Evolutionary conservation across 2,888 invertebrate species (phyloP), one percentile per base, ranked within the genome.

Genomic region (Eupithecia pulchellata): DNA sequence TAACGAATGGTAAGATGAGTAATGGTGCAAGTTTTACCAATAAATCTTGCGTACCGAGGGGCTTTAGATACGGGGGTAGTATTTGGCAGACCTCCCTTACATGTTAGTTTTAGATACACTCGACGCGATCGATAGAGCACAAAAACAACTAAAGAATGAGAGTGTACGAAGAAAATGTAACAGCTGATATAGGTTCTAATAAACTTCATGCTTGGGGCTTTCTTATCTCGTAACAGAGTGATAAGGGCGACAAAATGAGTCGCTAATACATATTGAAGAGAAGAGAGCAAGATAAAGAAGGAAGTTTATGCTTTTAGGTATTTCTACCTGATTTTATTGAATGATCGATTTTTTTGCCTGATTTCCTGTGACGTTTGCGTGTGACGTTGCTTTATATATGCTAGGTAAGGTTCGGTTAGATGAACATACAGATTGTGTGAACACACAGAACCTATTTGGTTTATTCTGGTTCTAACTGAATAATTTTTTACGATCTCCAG

Each of bases 1-100:
- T 92, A 92, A 92, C 93, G 93, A 93, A 93, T 93, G 93, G 88
- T 91, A 86, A 89, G 90, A 93, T 93, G 93, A 94, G 87, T 91
- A 91, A 94, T 92, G 93, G 92, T 81, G 81, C 82, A 93, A 94
- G 88, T 93, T 94, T 91, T 81, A 83, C 85, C 89, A 81, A 93
- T 94, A 94, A 94, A 93, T 94, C 93, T 92, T 84, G 86, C 84
- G 89, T 86, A 87, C 87, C 85, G 87, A 88, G 87, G 86, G 89
- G 88, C 86, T 88, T 84, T 85, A 84, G 85, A 86, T 81, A 82
- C 80, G 79, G 83, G 88, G 87, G 88, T 86, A 84, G 86, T 89
- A 89, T 89, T 91, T 91, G 91, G 89, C 86, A 88, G 87, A 83
- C 86, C 83, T 81, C 86, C 87, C 87, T 83, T 81, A 81, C 83